These are phyloP conservation scores for Meriones psammophilus DNA, from an alignment of 2,797 vertebrate species.

Conservation along the genomic window DNA sequence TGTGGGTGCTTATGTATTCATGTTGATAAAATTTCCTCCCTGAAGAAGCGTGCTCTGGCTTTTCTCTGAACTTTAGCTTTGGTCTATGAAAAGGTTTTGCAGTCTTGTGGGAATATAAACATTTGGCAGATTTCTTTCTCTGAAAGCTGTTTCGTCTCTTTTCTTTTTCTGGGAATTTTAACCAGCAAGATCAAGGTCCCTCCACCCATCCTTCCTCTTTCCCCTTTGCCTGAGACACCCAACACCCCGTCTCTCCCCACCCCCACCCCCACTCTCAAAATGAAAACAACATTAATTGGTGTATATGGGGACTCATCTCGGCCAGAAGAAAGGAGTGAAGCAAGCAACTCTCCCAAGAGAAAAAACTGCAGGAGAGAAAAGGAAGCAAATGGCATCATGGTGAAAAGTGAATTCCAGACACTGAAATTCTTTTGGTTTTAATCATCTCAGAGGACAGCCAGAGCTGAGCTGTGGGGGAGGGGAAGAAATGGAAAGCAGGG, in stretches of 20 bases:
- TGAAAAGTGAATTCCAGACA: conserved; percentile 84
- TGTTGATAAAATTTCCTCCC: conserved; percentile 68
- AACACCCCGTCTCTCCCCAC: background rate
- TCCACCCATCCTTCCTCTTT: conserved; percentile 70
- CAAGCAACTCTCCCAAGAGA: conserved; percentile 75
- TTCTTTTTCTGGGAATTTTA: conserved; percentile 83
- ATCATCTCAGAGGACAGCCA: conserved; percentile 81
- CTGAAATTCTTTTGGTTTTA: conserved; percentile 87
- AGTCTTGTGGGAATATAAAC: conserved; percentile 84
- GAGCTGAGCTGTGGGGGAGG: conserved; percentile 68
- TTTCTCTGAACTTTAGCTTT: conserved; percentile 78
- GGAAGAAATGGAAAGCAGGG: conserved; percentile 77
- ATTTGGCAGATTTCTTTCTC: conserved; percentile 82
- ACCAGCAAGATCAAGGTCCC: conserved; percentile 74
- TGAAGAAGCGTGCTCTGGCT: conserved; percentile 67
- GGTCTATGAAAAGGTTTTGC: conserved; percentile 79
- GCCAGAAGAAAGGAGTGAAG: conserved; percentile 65
- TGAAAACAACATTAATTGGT: conserved; percentile 79
- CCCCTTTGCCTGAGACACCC: conserved; percentile 50
- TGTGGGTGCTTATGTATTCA: conserved; percentile 40
- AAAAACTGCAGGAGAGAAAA: conserved; percentile 63
- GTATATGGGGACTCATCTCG: conserved; percentile 72
- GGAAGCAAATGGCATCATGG: conserved; percentile 76
- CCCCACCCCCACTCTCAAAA: background rate
- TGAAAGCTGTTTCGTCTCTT: conserved; percentile 81